These are phyloP conservation scores for Onthophagus taurus DNA, from an alignment of 1,140 invertebrate genomes.

Conservation along the genomic window DNA sequence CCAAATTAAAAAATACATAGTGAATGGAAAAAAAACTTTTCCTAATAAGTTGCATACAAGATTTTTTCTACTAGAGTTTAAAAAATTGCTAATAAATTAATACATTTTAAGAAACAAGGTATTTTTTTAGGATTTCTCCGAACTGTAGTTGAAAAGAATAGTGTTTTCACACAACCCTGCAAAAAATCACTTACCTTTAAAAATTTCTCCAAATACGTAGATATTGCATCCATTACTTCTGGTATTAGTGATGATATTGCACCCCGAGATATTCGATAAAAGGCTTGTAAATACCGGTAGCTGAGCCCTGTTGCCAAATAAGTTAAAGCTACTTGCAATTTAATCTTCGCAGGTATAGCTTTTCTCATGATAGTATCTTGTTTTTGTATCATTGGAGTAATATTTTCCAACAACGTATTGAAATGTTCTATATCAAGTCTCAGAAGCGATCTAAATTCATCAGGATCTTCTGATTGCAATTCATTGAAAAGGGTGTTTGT, in stretches of 20 bases:
- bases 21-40: too few relatives aligned
- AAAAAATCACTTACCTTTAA: too few relatives aligned
- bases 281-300: conserved; percentile 9
- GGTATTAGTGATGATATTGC: conserved; percentile 16
- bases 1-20: too few relatives aligned
- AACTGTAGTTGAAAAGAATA: too few relatives aligned
- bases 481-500: conserved; percentile 7
- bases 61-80: too few relatives aligned
- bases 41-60: too few relatives aligned
- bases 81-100: too few relatives aligned
- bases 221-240: conserved; percentile 16
- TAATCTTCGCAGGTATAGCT: conserved; percentile 7
- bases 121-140: too few relatives aligned
- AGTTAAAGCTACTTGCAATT: conserved; percentile 7
- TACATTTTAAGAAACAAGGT: too few relatives aligned
- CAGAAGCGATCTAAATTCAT: conserved; percentile 13
- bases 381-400: conserved; percentile 12
- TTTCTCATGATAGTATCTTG: conserved; percentile 10
- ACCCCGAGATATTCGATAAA: conserved; percentile 11
- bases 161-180: too few relatives aligned
- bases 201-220: conserved; percentile 3
- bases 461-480: conserved; percentile 8
- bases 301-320: conserved; percentile 16
- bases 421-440: conserved; percentile 13
- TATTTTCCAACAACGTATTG: conserved; percentile 14